Base-by-base conservation (phyloP, 2,797 vertebrate species). In the Argentina silus region DNA sequence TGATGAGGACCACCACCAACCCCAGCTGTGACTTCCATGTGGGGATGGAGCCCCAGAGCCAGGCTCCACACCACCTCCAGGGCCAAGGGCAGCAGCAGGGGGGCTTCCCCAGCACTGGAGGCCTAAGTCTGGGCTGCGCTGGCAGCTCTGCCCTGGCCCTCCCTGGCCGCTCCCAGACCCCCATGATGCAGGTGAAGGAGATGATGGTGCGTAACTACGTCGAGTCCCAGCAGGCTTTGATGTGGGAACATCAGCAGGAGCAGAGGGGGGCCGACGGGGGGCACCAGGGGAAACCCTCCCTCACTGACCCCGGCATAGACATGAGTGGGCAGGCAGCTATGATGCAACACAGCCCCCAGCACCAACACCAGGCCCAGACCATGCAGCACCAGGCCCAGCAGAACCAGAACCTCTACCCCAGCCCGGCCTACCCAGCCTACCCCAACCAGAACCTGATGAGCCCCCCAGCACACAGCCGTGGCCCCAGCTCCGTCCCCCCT, bases 201-300 rank as follows among this genome's bases (percentile, higher is more conserved):
- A 96, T 95, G 93, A 96, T 98, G 93, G 96, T 98, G 62, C 92
- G 97, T 75, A 97, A 95, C 82, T 99, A 99, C 3, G 95, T 98
- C 11, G 96, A 98, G 83, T 96, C 97, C 0, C 98, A 98, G 86
- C 97, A 98, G 90, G 97, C 95, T 1, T 93, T 99, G 74, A 89
- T 98, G 90, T 99, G 97, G 97, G 96, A 96, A 10, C 95, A 96
- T 72, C 94, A 93, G 48, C 92, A 94, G 81, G 88, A 95, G 12
- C 94, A 86, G 9, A 86, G 86, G 75, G 60, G 65, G 48, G 42
- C 15, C 88, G 85, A 70, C 90, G 87, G 76, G 83, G 86, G n/a
- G n/a, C n/a, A n/a, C n/a, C n/a, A 60, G 78, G 87, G 88, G 21
- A 92, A 92, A 82, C 79, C 84, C 11, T 63, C 85, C 0, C 76